These are phyloP conservation scores for Glaucidium brasilianum DNA, from an alignment of 2,113 vertebrate genomes.

Conservation along the genomic window DNA sequence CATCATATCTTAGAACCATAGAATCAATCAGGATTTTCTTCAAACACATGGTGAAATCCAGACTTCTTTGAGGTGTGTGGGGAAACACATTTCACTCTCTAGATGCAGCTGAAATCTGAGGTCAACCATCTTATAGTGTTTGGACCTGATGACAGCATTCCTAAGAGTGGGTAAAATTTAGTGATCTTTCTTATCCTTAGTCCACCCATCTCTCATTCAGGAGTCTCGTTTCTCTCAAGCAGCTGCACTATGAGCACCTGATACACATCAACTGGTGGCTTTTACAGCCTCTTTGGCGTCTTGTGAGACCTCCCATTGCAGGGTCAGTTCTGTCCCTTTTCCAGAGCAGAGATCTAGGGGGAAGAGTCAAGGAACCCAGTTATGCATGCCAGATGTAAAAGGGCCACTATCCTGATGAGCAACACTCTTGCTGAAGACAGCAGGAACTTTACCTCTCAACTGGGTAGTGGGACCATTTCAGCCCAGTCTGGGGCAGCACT, in stretches of 20 bases:
- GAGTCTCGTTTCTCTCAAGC: not conserved
- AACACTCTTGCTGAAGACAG: not conserved
- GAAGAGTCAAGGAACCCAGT: not conserved
- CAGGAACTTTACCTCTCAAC: not conserved
- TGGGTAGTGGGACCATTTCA: not conserved
- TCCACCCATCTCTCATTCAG: not conserved
- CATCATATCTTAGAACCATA: too few relatives aligned
- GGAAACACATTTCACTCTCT: not conserved
- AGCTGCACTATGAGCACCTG: not conserved
- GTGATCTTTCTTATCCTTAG: not conserved
- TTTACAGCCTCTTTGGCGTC: not conserved
- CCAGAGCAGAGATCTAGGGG: not conserved
- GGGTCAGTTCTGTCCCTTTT: not conserved
- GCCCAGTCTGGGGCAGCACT: not conserved
- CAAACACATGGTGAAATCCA: not conserved
- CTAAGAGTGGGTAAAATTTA: not conserved
- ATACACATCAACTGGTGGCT: not conserved
- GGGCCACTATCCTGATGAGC: not conserved
- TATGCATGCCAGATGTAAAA: not conserved
- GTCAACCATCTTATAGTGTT: not conserved
- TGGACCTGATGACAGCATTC: not conserved
- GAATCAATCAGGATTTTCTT: not conserved
- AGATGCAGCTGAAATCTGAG: not conserved
- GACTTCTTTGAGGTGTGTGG: not conserved
- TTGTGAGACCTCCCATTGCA: not conserved